Evolutionary conservation across 1,140 invertebrate species (phyloP), one percentile per base, ranked within the genome.

Genomic region (Phthorimaea operculella): DNA sequence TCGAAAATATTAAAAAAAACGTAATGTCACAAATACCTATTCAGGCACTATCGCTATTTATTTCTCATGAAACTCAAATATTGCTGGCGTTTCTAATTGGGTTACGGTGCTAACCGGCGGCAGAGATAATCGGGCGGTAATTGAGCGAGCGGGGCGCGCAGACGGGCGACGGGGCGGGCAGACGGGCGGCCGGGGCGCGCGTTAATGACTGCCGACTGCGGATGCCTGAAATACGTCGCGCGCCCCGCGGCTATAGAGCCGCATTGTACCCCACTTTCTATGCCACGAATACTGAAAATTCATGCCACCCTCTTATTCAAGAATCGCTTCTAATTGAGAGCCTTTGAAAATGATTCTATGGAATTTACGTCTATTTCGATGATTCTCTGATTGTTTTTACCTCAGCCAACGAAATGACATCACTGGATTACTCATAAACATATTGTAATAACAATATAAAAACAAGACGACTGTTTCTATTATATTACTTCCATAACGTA

Each of bases 191-290:
- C 21, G 63, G 10, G 11, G 54, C 63, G 55, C 62, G 55, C 72
- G 57, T 70, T 82, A 83, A 83, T 83, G 79, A 80, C 68, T 76
- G n/a, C n/a, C n/a, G n/a, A n/a, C 52, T 66, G 57, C 65, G 69
- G 70, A 81, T 82, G 62, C 77, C 77, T 72, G 77, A 82, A 82
- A 84, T 84, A 79, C 72, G 76, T 74, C 60, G 72, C 70, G 80
- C 62, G 75, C 72, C 72, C 62, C 62, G 68, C 72, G 69, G 75
- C 72, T 71, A 76, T 74, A 66, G 64, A 60, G 64, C 66, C 63
- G 68, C 73, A 77, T 80, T 83, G 74, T 79, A 68, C 58, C 70
- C 69, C 70, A 73, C 68, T 76, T 78, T 79, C 74, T 72, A 76
- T 74, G 63, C 67, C 63, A 62, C 66, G 68, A 77, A 78, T 78